Conservation (phyloP, 2,888 invertebrate species). For the Antheraea yamamai region DNA sequence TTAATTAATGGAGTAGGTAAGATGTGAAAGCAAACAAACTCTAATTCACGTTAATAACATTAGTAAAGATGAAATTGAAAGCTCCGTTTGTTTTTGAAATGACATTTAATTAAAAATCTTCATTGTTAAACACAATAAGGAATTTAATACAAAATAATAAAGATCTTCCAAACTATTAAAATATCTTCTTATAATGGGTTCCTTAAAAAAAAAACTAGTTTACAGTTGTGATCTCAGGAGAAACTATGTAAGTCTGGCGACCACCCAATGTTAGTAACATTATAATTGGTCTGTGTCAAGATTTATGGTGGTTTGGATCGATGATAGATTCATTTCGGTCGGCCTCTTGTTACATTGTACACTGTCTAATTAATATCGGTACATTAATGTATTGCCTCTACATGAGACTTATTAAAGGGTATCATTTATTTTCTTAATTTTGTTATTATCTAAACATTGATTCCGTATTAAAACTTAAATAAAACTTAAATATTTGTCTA, state of each 20-base stretch:
- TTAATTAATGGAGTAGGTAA: too few species aligned
- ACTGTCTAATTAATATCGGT: conserved; percentile 13
- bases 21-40: too few species aligned
- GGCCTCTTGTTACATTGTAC: conserved; percentile 16
- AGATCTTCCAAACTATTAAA: not conserved
- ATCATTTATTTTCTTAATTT: not conserved
- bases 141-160: not conserved
- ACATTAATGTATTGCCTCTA: conserved; percentile 34
- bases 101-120: not conserved
- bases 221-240: not conserved
- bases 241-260: conserved; percentile 30
- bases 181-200: not conserved
- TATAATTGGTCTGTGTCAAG: conserved; percentile 64
- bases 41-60: too few species aligned
- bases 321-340: conserved; percentile 30
- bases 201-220: not conserved
- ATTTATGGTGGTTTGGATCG: conserved; percentile 56
- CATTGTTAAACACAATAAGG: not conserved
- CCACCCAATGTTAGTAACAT: conserved; percentile 54
- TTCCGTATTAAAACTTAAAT: not conserved
- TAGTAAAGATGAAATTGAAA: too few species aligned
- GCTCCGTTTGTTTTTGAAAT: too few species aligned
- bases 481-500: too few species aligned
- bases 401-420: conserved; percentile 13
- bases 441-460: not conserved